Evolutionary conservation across 2,113 vertebrate genomes (phyloP), one percentile per base, ranked within the genome.

Genomic region (Pteropus alecto): DNA sequence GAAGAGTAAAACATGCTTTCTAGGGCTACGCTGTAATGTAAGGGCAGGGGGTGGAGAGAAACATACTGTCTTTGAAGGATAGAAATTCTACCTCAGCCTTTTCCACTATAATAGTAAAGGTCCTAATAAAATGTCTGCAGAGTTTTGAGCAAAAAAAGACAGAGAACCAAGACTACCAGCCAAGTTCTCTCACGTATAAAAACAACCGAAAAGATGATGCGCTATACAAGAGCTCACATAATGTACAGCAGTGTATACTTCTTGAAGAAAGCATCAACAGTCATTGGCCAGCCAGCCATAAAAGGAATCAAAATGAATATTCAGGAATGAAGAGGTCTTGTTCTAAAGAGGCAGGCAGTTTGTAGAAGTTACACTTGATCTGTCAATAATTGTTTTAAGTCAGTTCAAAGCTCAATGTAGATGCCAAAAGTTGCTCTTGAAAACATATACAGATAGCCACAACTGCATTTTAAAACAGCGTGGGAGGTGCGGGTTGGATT

Each of bases 81-180:
- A 68, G 78, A 61, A 87, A n/a, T 38, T 9, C 51, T 19, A 0
- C 54, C 11, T 79, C 1, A 4, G 73, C 19, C 6, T 74, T 87
- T 74, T 51, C 46, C 46, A 11, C 4, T 35, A 0, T 30, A 41
- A 22, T 88, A 65, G 24, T 60, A 43, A 70, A 65, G 7, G 3
- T 48, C 8, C 30, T 67, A 14, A 84, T 87, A 60, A 74, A 87
- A 46, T 41, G 6, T 87, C 22, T 81, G 8, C 12, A 76, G 35
- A 86, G n/a, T 73, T 97, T 93, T 84, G 51, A 91, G 12, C 58
- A 85, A 41, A 81, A 38, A 46, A 26, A 61, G 46, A 33, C 48
- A 74, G 60, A 68, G 26, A 60, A 26, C 76, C n/a, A 58, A 84
- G 38, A 94, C 77, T 28, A 78, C n/a, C 33, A 60, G 26, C n/a